Evolutionary conservation across 2,113 vertebrate genomes (phyloP).

Genomic region (Coracopsis vasa): DNA sequence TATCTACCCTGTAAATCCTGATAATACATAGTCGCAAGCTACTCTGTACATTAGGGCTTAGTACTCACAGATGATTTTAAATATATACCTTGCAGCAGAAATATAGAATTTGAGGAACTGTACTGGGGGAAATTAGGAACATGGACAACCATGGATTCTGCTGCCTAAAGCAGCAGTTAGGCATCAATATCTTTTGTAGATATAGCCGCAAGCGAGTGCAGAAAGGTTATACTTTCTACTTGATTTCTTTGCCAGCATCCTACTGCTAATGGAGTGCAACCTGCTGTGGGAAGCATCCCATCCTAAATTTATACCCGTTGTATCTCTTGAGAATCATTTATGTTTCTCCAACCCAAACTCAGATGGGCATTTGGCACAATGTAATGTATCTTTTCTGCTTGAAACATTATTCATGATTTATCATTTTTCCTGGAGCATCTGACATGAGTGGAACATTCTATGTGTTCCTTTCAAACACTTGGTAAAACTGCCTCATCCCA

Average conservation of each 20-base stretch:
- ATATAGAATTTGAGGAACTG: background rate
- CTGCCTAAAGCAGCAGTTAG: background rate
- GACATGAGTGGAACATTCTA: constrained; percentile 61
- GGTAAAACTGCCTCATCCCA: constrained; percentile 59
- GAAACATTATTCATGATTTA: constrained; percentile 65
- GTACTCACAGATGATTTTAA: background rate
- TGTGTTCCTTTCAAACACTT: constrained; percentile 59
- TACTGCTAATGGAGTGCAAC: constrained; percentile 40
- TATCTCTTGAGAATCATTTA: constrained; percentile 22
- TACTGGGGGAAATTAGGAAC: background rate
- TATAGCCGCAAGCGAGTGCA: constrained; percentile 3
- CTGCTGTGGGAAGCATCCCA: constrained; percentile 29
- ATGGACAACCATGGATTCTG: background rate
- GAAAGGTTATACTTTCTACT: constrained; percentile 49
- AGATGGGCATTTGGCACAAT: constrained; percentile 49
- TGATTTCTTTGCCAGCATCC: constrained; percentile 40
- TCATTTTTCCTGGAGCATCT: constrained; percentile 48
- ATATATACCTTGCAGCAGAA: background rate
- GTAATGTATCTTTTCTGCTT: constrained; percentile 25
- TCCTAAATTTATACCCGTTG: constrained; percentile 35
- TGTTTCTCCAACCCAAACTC: constrained; percentile 20
- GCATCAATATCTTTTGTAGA: background rate
- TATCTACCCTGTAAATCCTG: background rate
- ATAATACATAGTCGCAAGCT: background rate
- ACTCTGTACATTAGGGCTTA: background rate